These are phyloP conservation scores for Brachypodius melanocephalos DNA, from an alignment of 2,113 vertebrate genomes.

Conservation along the genomic window DNA sequence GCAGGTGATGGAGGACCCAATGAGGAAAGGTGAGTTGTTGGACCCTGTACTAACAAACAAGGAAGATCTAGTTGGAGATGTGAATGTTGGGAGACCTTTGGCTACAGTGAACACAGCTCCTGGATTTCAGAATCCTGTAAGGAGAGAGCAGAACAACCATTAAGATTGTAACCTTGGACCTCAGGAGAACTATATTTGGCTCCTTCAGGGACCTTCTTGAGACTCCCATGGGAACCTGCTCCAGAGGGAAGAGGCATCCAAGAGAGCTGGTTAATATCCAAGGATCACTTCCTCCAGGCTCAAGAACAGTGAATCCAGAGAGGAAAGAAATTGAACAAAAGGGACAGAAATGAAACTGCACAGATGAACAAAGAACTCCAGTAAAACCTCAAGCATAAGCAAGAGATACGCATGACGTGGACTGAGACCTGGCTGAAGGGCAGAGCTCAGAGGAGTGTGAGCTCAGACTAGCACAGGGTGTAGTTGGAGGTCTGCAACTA, in stretches of 20 bases:
- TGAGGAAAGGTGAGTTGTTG: background rate
- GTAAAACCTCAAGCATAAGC: background rate
- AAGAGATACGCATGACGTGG: background rate
- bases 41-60: background rate
- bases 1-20: background rate
- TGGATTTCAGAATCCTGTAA: background rate
- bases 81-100: background rate
- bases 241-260: fast-evolving
- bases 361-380: background rate
- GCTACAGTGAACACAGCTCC: background rate
- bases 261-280: background rate
- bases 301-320: background rate
- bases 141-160: background rate
- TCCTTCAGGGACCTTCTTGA: background rate
- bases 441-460: background rate
- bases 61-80: background rate
- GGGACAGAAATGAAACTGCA: background rate
- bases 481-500: background rate
- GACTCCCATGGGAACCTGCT: too few species aligned
- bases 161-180: background rate
- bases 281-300: background rate
- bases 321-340: background rate
- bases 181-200: background rate
- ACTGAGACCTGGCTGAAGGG: background rate
- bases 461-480: background rate